Conservation (phyloP, 2,113 vertebrate species). For the Cnemophilus loriae region DNA sequence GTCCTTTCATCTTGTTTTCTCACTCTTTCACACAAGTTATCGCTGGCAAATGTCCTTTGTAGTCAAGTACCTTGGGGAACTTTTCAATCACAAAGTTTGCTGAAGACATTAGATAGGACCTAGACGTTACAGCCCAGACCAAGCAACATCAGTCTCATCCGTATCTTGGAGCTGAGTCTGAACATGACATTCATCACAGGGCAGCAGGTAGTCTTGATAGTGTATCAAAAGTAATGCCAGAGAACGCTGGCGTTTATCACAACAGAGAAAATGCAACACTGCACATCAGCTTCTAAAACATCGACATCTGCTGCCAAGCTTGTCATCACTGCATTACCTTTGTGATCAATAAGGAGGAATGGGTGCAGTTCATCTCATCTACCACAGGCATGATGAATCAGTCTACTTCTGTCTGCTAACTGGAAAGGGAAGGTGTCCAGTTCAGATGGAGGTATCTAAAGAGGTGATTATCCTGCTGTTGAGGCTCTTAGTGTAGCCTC, state of each 20-base stretch:
- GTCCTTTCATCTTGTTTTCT: background rate
- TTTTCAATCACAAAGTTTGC: background rate
- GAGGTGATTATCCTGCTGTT: accelerated
- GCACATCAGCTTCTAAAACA: background rate
- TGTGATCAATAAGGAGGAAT: background rate
- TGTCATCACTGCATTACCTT: background rate
- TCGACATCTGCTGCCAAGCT: background rate
- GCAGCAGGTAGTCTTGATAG: background rate
- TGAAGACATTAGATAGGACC: background rate
- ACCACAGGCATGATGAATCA: background rate
- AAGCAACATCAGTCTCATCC: background rate
- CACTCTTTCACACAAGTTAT: background rate
- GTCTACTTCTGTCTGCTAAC: background rate
- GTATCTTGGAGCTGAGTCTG: background rate
- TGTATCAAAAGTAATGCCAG: background rate
- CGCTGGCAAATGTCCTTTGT: background rate
- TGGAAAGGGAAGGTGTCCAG: background rate
- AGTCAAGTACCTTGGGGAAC: background rate
- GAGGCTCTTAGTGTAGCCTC: background rate
- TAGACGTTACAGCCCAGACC: background rate
- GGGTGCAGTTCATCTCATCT: background rate
- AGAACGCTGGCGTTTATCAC: background rate
- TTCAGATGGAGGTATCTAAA: background rate
- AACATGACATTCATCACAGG: background rate
- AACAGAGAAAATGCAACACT: background rate